Percentiles rank a stretch among this genome's conserved stretches.
phyloP scores from a whole-genome alignment of 2,888 invertebrate genomes.

The Pristionchus japonicus region DNA sequence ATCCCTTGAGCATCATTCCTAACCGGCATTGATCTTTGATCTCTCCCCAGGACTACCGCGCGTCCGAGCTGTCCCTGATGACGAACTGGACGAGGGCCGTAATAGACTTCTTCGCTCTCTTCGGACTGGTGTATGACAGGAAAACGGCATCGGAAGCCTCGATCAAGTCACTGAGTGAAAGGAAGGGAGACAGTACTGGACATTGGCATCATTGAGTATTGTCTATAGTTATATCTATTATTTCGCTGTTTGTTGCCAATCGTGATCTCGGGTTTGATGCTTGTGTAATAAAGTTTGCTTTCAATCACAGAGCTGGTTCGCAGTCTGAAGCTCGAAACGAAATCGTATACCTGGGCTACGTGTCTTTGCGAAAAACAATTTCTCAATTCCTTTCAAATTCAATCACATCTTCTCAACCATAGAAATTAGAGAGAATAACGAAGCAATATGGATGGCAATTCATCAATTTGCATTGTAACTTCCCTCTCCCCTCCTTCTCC shows the following conservation, averaged over 20 bases:
- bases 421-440: neutral
- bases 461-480: neutral
- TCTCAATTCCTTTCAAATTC: neutral
- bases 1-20: too few relatives aligned
- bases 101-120: slow-evolving; percentile 66
- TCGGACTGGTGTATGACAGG: slow-evolving; percentile 71
- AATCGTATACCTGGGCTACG: neutral
- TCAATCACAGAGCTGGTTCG: too few relatives aligned
- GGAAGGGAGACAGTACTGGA: slow-evolving; percentile 1
- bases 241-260: neutral
- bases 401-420: neutral
- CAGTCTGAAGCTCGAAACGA: too few relatives aligned
- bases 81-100: slow-evolving; percentile 69
- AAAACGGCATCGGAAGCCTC: neutral
- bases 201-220: slow-evolving; percentile 4
- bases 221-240: neutral
- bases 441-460: neutral
- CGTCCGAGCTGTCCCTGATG: slow-evolving; percentile 66
- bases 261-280: too few relatives aligned
- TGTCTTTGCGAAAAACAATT: neutral
- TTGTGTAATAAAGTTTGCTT: too few relatives aligned
- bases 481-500: neutral
- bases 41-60: slow-evolving; percentile 65
- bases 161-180: neutral
- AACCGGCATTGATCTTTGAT: too few relatives aligned